A percentile compares a stretch with the other conserved stretches of the same genome.
Conservation (phyloP, 1,140 invertebrate genomes). For the Temnothorax longispinosus region DNA sequence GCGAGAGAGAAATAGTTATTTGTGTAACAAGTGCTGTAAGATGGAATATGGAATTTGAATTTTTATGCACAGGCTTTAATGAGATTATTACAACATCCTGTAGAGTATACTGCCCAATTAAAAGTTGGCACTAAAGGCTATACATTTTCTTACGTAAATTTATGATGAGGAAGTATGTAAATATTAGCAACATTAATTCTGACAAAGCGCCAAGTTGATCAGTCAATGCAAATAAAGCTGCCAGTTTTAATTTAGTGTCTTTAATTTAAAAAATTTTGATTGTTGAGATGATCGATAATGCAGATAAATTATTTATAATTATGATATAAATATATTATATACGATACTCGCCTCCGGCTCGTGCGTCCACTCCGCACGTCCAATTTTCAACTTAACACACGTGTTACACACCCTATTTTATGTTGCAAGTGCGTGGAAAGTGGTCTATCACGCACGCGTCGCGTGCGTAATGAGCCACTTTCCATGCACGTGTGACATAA, state of each 20-base stretch:
- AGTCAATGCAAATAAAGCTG: background rate
- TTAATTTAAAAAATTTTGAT: background rate
- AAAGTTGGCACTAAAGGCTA: background rate
- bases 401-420: no score
- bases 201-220: background rate
- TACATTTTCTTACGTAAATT: slow-evolving; percentile 22
- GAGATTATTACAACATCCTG: background rate
- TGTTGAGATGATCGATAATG: background rate
- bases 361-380: no score
- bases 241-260: background rate
- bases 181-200: slow-evolving; percentile 1
- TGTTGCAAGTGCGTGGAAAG: no score
- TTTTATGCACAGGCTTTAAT: background rate
- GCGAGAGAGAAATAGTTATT: no score
- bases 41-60: no score
- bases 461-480: no score
- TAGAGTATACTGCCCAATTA: background rate
- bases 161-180: background rate
- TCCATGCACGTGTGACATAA: no score
- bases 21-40: no score
- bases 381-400: no score
- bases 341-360: no score
- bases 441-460: no score
- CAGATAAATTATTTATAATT: background rate
- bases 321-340: no score